These are phyloP conservation scores for Ceratosolen fusciceps DNA, from an alignment of 1,140 invertebrate genomes.

Conservation along the genomic window DNA sequence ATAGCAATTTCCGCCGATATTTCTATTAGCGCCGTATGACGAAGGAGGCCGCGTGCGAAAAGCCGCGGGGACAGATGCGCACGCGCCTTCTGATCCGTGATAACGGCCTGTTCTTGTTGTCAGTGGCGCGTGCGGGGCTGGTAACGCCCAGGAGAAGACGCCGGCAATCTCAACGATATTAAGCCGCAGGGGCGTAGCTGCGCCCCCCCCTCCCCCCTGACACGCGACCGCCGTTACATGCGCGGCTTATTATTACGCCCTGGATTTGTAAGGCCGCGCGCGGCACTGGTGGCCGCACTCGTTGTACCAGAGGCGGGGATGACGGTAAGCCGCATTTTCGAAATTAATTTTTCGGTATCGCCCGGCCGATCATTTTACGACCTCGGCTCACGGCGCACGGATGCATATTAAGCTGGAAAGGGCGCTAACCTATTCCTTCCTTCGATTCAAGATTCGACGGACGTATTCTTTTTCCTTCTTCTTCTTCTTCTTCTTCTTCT, in stretches of 20 bases:
- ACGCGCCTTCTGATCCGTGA: neutral
- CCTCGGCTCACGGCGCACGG: too few species aligned
- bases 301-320: too few species aligned
- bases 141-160: conserved; percentile 10
- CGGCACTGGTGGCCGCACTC: neutral
- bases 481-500: too few species aligned
- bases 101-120: conserved; percentile 7
- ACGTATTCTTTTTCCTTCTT: too few species aligned
- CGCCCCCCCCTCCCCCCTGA: too few species aligned
- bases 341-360: conserved; percentile 63
- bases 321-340: conserved; percentile 55
- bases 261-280: conserved; percentile 50
- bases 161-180: conserved; percentile 55
- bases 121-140: conserved; percentile 37
- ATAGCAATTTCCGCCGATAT: neutral
- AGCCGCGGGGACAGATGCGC: neutral
- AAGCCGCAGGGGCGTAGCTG: conserved; percentile 55
- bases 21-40: neutral
- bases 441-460: conserved; percentile 16
- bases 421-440: neutral
- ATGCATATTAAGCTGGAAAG: conserved; percentile 16
- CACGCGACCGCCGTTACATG: conserved; percentile 65
- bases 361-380: neutral
- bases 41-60: neutral
- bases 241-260: conserved; percentile 59